Evolutionary conservation across 1,140 invertebrate genomes (phyloP).

Genomic region (Reticulitermes speratus): DNA sequence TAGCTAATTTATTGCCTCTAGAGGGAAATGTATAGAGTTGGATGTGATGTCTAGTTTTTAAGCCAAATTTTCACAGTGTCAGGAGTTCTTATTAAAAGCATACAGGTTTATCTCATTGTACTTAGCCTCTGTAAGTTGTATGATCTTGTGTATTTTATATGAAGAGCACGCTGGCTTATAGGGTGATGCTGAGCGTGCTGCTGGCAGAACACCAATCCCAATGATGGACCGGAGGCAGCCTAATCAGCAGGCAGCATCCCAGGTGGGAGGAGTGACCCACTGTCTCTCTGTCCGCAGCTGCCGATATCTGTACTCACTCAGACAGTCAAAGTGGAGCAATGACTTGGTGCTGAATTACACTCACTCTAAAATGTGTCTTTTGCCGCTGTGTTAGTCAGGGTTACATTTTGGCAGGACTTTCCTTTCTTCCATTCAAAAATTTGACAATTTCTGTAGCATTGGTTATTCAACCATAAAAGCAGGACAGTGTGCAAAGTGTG

Average conservation of each 20-base stretch:
- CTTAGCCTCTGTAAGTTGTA: too few relatives aligned
- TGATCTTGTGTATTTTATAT: not conserved
- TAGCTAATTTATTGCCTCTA: too few relatives aligned
- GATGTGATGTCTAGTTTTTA: too few relatives aligned
- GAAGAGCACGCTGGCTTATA: slow-evolving; percentile 21
- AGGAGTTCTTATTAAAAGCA: too few relatives aligned
- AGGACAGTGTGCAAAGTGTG: too few relatives aligned
- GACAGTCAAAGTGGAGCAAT: not conserved
- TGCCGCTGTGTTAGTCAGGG: not conserved
- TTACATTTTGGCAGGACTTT: not conserved
- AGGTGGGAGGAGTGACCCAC: slow-evolving; percentile 51
- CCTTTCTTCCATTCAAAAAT: not conserved
- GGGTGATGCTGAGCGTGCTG: slow-evolving; percentile 70
- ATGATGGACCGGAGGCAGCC: slow-evolving; percentile 81
- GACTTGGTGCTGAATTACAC: not conserved
- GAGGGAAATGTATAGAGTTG: too few relatives aligned
- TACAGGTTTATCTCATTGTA: too few relatives aligned
- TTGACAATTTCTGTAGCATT: too few relatives aligned
- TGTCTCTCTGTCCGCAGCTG: not conserved
- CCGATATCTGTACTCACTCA: not conserved
- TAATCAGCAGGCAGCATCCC: slow-evolving; percentile 69
- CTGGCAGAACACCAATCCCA: slow-evolving; percentile 68
- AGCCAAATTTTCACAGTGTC: too few relatives aligned
- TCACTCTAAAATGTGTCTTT: not conserved
- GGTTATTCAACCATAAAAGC: too few relatives aligned